Evolutionary conservation across 2,113 vertebrate genomes (phyloP).

Genomic region (Prolemur simus): DNA sequence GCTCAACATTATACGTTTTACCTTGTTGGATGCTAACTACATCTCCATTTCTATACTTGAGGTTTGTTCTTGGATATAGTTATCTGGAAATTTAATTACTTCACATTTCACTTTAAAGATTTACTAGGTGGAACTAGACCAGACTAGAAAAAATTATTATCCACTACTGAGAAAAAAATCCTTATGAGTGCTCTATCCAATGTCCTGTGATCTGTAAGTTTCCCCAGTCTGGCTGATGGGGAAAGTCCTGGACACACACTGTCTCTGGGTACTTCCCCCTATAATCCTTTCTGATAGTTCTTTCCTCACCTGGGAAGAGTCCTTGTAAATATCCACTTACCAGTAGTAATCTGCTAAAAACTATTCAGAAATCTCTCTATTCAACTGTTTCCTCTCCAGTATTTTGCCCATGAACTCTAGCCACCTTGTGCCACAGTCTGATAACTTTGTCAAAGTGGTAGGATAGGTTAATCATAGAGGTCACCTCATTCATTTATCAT

Average conservation of each 20-base stretch:
- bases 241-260: background rate
- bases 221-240: background rate
- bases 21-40: background rate
- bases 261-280: background rate
- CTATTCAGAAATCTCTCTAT: background rate
- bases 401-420: background rate
- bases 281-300: background rate
- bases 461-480: background rate
- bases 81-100: conserved; percentile 4
- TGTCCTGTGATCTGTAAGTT: background rate
- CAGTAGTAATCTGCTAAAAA: background rate
- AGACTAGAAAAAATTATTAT: background rate
- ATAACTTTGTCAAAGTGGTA: background rate
- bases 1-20: background rate
- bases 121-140: background rate
- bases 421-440: background rate
- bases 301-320: background rate
- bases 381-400: background rate
- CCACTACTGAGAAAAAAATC: background rate
- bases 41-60: background rate
- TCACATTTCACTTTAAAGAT: background rate
- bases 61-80: background rate
- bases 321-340: background rate
- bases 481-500: background rate
- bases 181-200: background rate